Conservation (phyloP, 2,797 vertebrate genomes). For the Nyctibius grandis region DNA sequence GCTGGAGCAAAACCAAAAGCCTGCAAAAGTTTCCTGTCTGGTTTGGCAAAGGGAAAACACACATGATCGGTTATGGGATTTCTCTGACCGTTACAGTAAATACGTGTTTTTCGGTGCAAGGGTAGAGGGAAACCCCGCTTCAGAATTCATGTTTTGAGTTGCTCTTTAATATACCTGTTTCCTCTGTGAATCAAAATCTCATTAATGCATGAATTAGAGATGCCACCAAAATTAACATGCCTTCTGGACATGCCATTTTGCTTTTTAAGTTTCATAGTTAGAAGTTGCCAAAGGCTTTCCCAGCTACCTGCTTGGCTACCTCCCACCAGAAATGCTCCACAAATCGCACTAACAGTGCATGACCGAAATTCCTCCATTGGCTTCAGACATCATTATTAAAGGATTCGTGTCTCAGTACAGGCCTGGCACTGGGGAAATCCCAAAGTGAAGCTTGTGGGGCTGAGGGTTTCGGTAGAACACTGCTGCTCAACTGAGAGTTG, state of each 20-base stretch:
- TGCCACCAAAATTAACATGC: not conserved
- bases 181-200: not conserved
- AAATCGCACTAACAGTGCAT: fast-evolving
- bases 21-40: not conserved
- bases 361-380: not conserved
- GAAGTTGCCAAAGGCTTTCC: not conserved
- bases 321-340: not conserved
- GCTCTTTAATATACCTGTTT: not conserved
- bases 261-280: not conserved
- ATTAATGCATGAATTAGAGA: not conserved
- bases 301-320: not conserved
- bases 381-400: not conserved
- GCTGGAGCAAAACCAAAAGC: not conserved
- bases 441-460: not conserved
- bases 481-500: not conserved
- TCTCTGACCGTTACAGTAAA: not conserved
- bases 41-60: not conserved
- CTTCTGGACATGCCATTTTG: not conserved
- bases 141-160: not conserved
- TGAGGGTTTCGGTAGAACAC: fast-evolving
- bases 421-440: not conserved
- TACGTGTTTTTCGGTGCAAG: fast-evolving
- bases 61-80: not conserved
- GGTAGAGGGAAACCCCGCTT: not conserved
- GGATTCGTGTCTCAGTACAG: not conserved